Conservation (phyloP, 2,888 invertebrate species). For the Ectobius pallidus region DNA sequence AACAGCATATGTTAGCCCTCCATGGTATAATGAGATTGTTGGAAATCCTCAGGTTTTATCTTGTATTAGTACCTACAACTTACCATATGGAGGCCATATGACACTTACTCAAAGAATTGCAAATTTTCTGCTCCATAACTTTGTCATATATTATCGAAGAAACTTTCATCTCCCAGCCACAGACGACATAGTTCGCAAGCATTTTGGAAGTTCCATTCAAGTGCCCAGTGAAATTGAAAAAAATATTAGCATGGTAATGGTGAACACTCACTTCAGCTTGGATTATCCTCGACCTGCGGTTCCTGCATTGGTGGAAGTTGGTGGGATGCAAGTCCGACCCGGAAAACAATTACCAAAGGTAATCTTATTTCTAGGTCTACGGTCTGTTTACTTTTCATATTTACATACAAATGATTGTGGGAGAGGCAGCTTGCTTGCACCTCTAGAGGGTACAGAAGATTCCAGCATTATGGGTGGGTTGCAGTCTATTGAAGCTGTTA, state of each 20-base stretch:
- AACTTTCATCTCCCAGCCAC: constrained; percentile 23
- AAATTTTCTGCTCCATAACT: constrained; percentile 36
- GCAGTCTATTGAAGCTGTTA: no score
- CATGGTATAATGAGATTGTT: constrained; percentile 21
- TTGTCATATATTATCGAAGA: not conserved
- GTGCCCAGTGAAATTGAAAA: constrained; percentile 56
- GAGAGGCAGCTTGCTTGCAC: no score
- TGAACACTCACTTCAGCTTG: constrained; percentile 52
- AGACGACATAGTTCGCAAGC: constrained; percentile 36
- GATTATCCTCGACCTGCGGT: constrained; percentile 53
- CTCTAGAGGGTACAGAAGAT: no score
- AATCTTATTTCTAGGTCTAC: constrained; percentile 38
- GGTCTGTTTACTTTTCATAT: no score
- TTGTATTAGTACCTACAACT: constrained; percentile 29
- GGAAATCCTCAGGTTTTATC: constrained; percentile 38
- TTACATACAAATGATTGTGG: no score
- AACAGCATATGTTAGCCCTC: constrained; percentile 36
- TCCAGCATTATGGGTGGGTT: no score
- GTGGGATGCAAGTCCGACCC: constrained; percentile 54
- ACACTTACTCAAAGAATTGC: constrained; percentile 37
- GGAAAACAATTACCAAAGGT: constrained; percentile 55
- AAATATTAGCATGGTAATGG: constrained; percentile 53
- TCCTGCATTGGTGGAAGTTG: constrained; percentile 54
- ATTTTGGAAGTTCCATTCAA: constrained; percentile 43
- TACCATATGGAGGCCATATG: constrained; percentile 37